Percentiles rank a stretch among this genome's conserved stretches.
phyloP scores from a whole-genome alignment of 23 tunicate genomes.

The Styela clava region DNA sequence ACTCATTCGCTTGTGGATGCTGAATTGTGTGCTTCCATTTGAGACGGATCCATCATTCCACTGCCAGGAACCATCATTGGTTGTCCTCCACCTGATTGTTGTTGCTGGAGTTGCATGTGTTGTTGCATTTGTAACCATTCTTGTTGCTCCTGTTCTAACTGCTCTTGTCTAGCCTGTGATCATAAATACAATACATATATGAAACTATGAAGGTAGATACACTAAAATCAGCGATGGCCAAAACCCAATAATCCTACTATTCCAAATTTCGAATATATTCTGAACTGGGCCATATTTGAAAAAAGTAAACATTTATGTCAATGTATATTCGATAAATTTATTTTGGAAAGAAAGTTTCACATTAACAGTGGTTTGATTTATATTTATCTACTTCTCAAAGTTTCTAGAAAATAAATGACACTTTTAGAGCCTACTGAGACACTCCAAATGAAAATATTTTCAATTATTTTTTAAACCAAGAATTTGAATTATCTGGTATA shows the following conservation, averaged over 20 bases:
- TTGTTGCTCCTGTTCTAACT: constrained; percentile 84
- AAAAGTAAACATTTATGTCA: background rate
- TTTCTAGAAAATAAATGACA: no score
- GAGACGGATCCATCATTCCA: background rate
- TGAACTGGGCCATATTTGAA: background rate
- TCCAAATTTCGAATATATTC: background rate
- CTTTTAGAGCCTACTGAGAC: no score
- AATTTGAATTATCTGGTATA: no score
- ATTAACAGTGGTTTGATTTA: no score
- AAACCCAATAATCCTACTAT: background rate
- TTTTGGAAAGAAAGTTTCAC: no score
- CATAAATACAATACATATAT: no score
- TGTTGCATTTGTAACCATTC: constrained; percentile 80
- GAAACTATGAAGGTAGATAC: background rate
- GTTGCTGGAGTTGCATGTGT: constrained; percentile 73
- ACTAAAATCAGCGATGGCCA: background rate
- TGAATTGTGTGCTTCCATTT: background rate
- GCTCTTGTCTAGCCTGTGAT: constrained; percentile 81
- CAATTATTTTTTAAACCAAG: no score
- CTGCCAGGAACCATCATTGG: background rate
- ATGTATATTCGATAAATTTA: no score
- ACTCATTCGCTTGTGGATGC: background rate
- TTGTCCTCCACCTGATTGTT: constrained; percentile 10
- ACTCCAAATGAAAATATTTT: no score
- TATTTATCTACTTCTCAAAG: no score